These are phyloP conservation scores for Rapana venosa DNA, from an alignment of 2,888 invertebrate species.

Conservation along the genomic window DNA sequence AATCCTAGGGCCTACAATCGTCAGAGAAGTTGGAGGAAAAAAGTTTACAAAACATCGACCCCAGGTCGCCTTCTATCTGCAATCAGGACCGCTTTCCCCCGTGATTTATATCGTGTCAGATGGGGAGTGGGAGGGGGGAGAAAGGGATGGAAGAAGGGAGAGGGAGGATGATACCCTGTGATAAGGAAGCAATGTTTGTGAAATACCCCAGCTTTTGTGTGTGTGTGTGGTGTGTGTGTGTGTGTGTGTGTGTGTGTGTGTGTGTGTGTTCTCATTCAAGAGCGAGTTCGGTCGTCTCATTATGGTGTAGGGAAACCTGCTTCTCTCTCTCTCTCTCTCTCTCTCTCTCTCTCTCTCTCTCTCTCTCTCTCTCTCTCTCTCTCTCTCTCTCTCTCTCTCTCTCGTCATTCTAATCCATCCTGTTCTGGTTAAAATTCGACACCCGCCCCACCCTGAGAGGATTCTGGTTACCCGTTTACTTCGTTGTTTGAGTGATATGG, in stretches of 20 bases:
- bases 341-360: not conserved
- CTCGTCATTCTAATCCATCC: not conserved
- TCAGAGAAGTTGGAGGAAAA: not conserved
- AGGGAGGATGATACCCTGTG: not conserved
- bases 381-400: not conserved
- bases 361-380: not conserved
- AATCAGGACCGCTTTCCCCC: not conserved
- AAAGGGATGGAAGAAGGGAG: not conserved
- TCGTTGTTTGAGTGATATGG: no score
- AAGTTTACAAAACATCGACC: not conserved
- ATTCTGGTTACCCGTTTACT: no score
- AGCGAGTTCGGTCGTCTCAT: not conserved
- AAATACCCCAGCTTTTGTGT: not conserved
- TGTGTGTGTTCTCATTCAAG: not conserved
- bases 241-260: not conserved
- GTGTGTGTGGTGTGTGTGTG: not conserved
- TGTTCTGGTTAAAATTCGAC: no score
- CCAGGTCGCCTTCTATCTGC: not conserved
- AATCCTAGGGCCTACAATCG: not conserved
- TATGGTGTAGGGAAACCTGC: not conserved
- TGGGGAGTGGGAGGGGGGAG: not conserved
- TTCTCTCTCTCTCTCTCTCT: not conserved
- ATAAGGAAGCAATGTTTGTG: not conserved
- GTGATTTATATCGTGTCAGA: constrained; percentile 1
- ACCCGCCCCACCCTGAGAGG: no score